phyloP scores from a whole-genome alignment of 2,888 invertebrate genomes.

The Archips crataeganus region DNA sequence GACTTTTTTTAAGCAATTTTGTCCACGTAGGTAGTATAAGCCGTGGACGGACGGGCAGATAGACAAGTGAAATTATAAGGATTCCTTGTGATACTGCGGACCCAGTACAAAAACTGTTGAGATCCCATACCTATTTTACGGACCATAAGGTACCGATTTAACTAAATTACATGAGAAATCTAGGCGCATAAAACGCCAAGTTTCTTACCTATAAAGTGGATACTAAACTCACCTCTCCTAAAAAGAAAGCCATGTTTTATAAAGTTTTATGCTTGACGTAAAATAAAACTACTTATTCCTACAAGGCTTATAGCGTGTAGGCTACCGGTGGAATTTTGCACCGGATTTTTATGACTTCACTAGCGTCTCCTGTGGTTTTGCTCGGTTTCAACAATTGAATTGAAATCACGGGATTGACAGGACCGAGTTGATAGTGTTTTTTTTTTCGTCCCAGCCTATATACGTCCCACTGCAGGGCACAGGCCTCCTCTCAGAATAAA shows the following conservation, averaged over 20 bases:
- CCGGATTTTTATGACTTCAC: neutral
- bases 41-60: too few species aligned
- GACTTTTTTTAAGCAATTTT: too few species aligned
- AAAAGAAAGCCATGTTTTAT: conserved; percentile 31
- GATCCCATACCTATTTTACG: neutral
- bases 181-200: neutral
- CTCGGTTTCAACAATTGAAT: neutral
- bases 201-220: conserved; percentile 1
- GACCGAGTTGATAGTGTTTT: too few species aligned
- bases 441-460: too few species aligned
- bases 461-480: too few species aligned
- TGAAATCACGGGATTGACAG: too few species aligned
- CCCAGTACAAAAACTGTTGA: neutral
- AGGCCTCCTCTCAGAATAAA: too few species aligned
- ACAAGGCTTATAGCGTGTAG: neutral
- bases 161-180: neutral
- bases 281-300: conserved; percentile 23
- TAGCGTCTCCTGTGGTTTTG: neutral
- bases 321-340: neutral
- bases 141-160: neutral
- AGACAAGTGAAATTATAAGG: too few species aligned
- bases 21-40: too few species aligned
- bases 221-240: conserved; percentile 8
- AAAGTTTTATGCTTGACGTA: conserved; percentile 33
- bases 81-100: too few species aligned